Base-by-base conservation (phyloP, 2,113 vertebrate genomes). In the Alethe castanea region DNA sequence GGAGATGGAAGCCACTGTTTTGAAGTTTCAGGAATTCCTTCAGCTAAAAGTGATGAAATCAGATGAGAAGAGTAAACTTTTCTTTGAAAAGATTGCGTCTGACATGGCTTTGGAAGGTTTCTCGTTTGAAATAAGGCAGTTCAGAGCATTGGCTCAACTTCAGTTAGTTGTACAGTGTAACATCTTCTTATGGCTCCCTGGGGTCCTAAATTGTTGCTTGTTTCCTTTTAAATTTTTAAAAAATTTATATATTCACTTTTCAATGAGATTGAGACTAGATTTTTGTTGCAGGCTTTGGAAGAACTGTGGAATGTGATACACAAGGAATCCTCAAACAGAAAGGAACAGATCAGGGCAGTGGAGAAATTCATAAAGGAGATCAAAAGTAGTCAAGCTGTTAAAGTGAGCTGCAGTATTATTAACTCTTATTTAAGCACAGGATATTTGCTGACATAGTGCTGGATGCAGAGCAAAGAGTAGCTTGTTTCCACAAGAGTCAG, bases 1-100 rank as follows among this genome's bases (percentile, higher is more conserved):
- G 99, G 97, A 97, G 66, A 97, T 97, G 95, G 98, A 99, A 59
- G 57, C 82, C n/a, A 88, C 96, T 52, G 95, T 98, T 93, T 90
- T 94, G 81, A 94, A 97, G 19, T 38, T 95, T n/a, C 98, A 97
- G 81, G 35, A 86, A n/a, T 45, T 69, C 18, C 94, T 99, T 86
- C 80, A 97, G 92, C 40, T 67, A 54, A 95, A 97, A 85, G 81
- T 98, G 56, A 92, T 72, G 5, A 79, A 97, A 76, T 98, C 96
- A 2, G 91, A 98, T 53, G 57, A 91, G 64, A 93, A 94, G 7
- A 84, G 96, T 14, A 65, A 98, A 86, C 33, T 10, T n/a, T 80
- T 98, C 23, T 97, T 99, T 48, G 79, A 84, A 70, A 92, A 95
- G 40, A 83, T 98, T n/a, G 98, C 98, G 12, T 65, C 28, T 1